Percentiles rank a stretch among this genome's conserved stretches.
Evolutionary conservation across 1,140 invertebrate genomes (phyloP).

Genomic region (Melanaphis sacchari): DNA sequence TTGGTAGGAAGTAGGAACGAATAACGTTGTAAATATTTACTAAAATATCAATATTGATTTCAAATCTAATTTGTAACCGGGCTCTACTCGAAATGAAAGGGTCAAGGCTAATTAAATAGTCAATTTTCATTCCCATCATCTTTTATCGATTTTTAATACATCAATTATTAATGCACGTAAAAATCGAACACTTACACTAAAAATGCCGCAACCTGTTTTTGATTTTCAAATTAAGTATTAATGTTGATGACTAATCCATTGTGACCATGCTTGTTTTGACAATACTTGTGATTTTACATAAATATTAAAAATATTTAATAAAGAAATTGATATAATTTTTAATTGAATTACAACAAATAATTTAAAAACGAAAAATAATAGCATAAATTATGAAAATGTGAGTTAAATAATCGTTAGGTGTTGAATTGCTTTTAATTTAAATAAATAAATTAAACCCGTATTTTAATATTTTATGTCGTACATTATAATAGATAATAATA

Average conservation of each 20-base stretch:
- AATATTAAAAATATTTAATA: neutral
- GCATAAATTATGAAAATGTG: neutral
- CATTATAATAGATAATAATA: too few species aligned
- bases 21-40: neutral
- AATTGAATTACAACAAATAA: neutral
- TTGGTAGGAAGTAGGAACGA: neutral
- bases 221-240: neutral
- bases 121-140: neutral
- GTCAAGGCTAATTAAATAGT: slow-evolving; percentile 14
- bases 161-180: neutral
- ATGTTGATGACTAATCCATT: neutral
- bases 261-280: neutral
- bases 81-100: neutral
- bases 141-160: neutral
- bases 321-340: neutral
- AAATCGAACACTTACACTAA: neutral
- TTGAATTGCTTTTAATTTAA: neutral
- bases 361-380: neutral
- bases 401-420: neutral
- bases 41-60: slow-evolving; percentile 10
- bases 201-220: neutral
- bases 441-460: neutral
- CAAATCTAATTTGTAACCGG: neutral
- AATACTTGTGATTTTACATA: neutral
- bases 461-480: too few species aligned